These are phyloP conservation scores for Tenebrosternarchus preto DNA, from an alignment of 2,113 vertebrate species.

Conservation along the genomic window DNA sequence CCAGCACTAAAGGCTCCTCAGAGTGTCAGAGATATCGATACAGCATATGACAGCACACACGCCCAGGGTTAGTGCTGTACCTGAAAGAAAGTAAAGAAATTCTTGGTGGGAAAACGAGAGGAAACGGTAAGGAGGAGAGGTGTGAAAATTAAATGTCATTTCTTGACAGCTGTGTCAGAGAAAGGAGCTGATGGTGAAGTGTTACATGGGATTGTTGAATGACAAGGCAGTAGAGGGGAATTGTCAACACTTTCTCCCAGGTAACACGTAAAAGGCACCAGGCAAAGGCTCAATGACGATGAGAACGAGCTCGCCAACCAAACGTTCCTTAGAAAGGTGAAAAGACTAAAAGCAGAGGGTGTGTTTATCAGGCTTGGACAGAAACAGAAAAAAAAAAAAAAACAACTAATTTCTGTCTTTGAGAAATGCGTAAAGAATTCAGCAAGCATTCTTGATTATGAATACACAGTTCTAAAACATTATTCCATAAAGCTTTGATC, in stretches of 20 bases:
- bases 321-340: constrained; percentile 39
- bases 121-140: constrained; percentile 66
- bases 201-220: constrained; percentile 74
- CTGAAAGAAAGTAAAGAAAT: constrained; percentile 65
- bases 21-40: constrained; percentile 67
- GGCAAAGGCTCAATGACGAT: constrained; percentile 43
- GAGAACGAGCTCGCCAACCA: constrained; percentile 29
- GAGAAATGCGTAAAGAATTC: background rate
- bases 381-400: constrained; percentile 42
- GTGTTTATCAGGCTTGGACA: constrained; percentile 22
- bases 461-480: background rate
- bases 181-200: constrained; percentile 75
- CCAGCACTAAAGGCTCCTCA: constrained; percentile 59
- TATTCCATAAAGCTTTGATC: background rate
- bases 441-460: background rate
- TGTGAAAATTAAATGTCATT: constrained; percentile 78
- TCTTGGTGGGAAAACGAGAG: constrained; percentile 58
- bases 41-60: constrained; percentile 62
- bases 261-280: constrained; percentile 67
- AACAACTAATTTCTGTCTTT: background rate
- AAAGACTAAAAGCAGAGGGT: constrained; percentile 35
- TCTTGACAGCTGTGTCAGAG: constrained; percentile 73
- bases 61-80: constrained; percentile 52
- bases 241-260: constrained; percentile 73
- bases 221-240: constrained; percentile 74